phyloP scores from a whole-genome alignment of 2,797 vertebrate genomes.

The Melanotaenia maccullochi region DNA sequence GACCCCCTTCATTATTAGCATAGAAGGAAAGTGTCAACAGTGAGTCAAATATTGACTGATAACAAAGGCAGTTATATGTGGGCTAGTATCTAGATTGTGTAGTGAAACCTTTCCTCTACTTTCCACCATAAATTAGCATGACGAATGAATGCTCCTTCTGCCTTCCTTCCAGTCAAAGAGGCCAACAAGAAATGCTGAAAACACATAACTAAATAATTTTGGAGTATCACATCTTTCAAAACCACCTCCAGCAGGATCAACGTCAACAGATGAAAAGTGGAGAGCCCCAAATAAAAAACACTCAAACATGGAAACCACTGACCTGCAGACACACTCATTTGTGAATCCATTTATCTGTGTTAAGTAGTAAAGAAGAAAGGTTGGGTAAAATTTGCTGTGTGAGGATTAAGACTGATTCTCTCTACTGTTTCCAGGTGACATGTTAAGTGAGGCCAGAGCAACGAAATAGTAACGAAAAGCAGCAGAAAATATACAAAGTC shows the following conservation, averaged over 20 bases:
- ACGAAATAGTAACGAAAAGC: too few species aligned
- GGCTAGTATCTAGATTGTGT: slow-evolving; percentile 12
- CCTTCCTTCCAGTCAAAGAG: slow-evolving; percentile 12
- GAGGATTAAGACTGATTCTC: background rate
- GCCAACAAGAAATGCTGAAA: slow-evolving; percentile 5
- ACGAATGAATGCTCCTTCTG: background rate
- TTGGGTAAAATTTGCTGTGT: background rate
- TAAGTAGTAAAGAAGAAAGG: background rate
- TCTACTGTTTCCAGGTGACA: background rate
- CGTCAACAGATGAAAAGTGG: slow-evolving; percentile 3
- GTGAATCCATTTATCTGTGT: background rate
- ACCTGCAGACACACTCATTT: slow-evolving; percentile 1
- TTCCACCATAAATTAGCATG: slow-evolving; percentile 5
- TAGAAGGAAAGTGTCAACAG: slow-evolving; percentile 12
- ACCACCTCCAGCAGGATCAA: slow-evolving; percentile 5
- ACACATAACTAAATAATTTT: background rate
- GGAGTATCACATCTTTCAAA: slow-evolving; percentile 9
- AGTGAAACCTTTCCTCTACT: slow-evolving; percentile 16
- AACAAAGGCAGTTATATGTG: slow-evolving; percentile 26
- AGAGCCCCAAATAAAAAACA: slow-evolving; percentile 19
- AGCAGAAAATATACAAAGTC: too few species aligned
- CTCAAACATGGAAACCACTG: slow-evolving; percentile 32
- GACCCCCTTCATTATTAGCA: slow-evolving; percentile 48
- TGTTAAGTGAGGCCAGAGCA: too few species aligned
- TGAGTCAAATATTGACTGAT: slow-evolving; percentile 59